Evolutionary conservation across 2,113 vertebrate genomes (phyloP), one percentile per base, ranked within the genome.

Genomic region (Myotis davidii): DNA sequence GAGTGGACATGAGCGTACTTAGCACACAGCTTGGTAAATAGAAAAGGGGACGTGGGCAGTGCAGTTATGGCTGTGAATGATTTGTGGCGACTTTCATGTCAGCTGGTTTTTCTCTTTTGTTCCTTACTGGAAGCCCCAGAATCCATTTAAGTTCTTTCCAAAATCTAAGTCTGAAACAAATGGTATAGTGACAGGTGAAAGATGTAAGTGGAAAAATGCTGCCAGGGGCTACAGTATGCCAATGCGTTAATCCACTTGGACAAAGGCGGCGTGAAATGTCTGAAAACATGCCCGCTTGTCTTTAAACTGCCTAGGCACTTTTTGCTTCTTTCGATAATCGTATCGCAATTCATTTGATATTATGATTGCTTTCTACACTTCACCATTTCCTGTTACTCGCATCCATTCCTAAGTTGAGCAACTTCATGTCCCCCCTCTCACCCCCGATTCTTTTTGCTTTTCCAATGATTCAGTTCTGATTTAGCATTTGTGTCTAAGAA

Each of bases 111-210:
- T 78, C 21, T 90, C 73, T 96, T 56, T 77, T 32, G 85, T 85
- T 23, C 23, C 90, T 93, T 85, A 89, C 54, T 94, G 25, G 91
- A 97, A 97, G 39, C 90, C 23, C 10, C 39, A 95, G 52, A 81
- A 95, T 13, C 3, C 84, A 78, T 86, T 96, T 94, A 85, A 97
- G 77, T 78, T 86, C 56, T 93, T 77, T 97, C 92, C 95, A 97
- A 98, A 94, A 93, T 85, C 54, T 84, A 94, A 94, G 42, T 96
- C 88, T 92, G 88, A 96, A 95, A 91, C 92, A 96, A 97, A 94
- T 94, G 94, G 83, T 78, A 32, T 9, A 88, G 78, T 94, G 96
- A 88, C 97, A 95, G 85, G 94, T 95, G 85, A 97, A 94, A 97
- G 95, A 94, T 92, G 9, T 94, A 82, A 95, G 85, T 78, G 73